Evolutionary conservation across 2,113 vertebrate genomes (phyloP), one percentile per base, ranked within the genome.

Genomic region (Sander lucioperca): DNA sequence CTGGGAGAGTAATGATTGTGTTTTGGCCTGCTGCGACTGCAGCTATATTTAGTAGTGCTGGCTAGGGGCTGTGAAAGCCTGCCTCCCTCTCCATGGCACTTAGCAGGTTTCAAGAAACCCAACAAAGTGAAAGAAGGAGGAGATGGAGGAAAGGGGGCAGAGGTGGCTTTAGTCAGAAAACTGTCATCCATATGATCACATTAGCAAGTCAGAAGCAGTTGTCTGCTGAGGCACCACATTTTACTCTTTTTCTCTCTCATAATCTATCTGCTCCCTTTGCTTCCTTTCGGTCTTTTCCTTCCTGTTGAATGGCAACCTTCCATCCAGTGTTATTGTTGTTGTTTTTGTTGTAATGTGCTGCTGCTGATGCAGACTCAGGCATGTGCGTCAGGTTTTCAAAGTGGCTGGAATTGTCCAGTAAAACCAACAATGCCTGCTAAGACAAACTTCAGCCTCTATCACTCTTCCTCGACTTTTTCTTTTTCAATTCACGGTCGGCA

Each of bases 1-100:
- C 92, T 86, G 85, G 66, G 87, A 89, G 90, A 92, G 89, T 91
- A 91, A 92, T 94, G 91, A 92, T 88, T 89, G 86, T 93, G 86
- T 92, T 91, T 92, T 85, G 90, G 87, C 91, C 87, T 86, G 82
- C 76, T 62, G 33, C 56, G 86, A 79, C 92, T 90, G 82, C 81
- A 67, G 90, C 91, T 94, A 93, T 92, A 93, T 92, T 91, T 94
- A 94, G 92, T 80, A 77, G 68, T 74, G 68, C 86, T 81, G 83
- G 89, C 89, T 70, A 85, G 85, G 88, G 87, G 87, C 88, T 86
- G 79, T 89, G 86, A 87, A 89, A 79, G 78, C 72, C 85, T 88
- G 72, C 84, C 84, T 89, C 72, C 36, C 79, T 86, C 87, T 89
- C 85, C 21, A 23, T 82, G 79, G 80, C 83, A 80, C 86, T 89